phyloP scores from a whole-genome alignment of 2,888 invertebrate species.

The Cheilosia grossa region DNA sequence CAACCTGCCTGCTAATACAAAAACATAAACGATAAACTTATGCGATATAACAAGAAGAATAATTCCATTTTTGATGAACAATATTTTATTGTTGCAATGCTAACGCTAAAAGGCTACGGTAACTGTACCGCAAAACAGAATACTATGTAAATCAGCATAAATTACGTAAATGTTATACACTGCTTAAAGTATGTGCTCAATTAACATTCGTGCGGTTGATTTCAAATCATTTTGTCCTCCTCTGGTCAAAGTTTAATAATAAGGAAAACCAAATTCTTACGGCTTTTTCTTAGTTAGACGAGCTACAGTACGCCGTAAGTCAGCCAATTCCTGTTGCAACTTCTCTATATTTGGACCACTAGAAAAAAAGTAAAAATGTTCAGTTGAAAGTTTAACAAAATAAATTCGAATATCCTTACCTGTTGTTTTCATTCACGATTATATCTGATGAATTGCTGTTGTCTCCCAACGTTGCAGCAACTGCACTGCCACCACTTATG shows the following conservation, averaged over 20 bases:
- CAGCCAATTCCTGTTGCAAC: conserved; percentile 78
- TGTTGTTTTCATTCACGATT: neutral
- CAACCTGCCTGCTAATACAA: no score
- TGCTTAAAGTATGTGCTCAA: neutral
- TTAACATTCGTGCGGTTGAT: neutral
- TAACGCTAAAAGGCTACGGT: no score
- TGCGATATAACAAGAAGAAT: no score
- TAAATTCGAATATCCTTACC: conserved; percentile 6
- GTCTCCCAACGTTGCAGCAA: conserved; percentile 24
- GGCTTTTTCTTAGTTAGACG: conserved; percentile 76
- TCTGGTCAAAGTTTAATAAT: neutral
- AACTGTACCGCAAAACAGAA: no score
- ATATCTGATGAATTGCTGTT: neutral
- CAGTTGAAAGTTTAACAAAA: neutral
- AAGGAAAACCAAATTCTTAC: neutral
- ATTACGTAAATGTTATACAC: no score
- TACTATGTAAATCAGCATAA: no score
- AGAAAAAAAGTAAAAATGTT: neutral
- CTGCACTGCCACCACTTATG: conserved; percentile 75
- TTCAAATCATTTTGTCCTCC: neutral
- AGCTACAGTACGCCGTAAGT: conserved; percentile 79
- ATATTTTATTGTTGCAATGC: no score
- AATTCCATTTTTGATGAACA: no score
- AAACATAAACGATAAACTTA: no score
- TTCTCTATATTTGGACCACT: conserved; percentile 75